Evolutionary conservation across 2,113 vertebrate genomes (phyloP).

Genomic region (Hassar affinis): DNA sequence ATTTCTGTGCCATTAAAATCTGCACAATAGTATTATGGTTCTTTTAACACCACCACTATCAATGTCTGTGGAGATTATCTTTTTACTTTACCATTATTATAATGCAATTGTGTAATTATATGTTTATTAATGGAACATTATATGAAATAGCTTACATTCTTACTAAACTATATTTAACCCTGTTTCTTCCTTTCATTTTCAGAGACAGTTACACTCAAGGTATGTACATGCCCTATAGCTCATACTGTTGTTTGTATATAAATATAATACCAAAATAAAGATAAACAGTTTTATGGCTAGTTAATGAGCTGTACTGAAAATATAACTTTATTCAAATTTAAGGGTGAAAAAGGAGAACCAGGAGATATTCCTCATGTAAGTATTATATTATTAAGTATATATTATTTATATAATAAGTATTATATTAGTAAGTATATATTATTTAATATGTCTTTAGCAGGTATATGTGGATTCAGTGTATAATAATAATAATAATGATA

Average conservation of each 20-base stretch:
- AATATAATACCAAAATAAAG: background rate
- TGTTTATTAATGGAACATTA: background rate
- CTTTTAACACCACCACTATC: background rate
- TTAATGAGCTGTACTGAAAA: background rate
- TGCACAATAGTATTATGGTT: background rate
- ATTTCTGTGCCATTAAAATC: background rate
- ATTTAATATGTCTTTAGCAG: background rate
- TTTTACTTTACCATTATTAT: too few relatives aligned
- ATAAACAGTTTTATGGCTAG: too few relatives aligned
- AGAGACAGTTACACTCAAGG: constrained; percentile 41
- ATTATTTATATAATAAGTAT: too few relatives aligned
- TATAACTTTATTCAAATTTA: constrained; percentile 7
- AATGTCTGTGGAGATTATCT: background rate
- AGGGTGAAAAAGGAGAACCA: constrained; percentile 97
- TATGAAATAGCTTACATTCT: background rate
- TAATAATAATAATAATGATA: too few relatives aligned
- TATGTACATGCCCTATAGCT: background rate
- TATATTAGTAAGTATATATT: too few relatives aligned
- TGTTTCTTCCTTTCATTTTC: background rate
- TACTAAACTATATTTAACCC: background rate
- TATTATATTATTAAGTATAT: too few relatives aligned
- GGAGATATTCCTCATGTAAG: constrained; percentile 93
- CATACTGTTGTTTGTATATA: background rate
- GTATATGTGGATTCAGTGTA: too few relatives aligned
- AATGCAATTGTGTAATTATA: background rate